Percentiles rank a stretch among this genome's conserved stretches.
Evolutionary conservation across 2,888 invertebrate genomes (phyloP).

Genomic region (Acholoe squamosa): DNA sequence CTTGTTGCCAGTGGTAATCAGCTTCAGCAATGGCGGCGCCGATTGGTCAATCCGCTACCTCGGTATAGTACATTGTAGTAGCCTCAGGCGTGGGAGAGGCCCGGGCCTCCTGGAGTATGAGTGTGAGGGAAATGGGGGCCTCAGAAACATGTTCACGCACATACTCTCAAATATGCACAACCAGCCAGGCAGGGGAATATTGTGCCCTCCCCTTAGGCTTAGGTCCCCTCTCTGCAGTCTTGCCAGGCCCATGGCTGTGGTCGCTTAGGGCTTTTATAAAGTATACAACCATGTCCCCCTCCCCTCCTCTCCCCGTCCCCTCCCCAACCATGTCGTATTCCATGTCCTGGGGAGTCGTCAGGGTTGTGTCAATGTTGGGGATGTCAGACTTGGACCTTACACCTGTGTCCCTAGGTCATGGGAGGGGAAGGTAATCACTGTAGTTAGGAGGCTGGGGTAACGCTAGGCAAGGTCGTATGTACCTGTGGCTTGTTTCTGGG

Average conservation of each 20-base stretch:
- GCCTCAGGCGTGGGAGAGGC: no score
- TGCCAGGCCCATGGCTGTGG: neutral
- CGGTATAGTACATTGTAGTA: no score
- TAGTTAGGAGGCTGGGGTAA: no score
- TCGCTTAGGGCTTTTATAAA: neutral
- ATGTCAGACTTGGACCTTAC: neutral
- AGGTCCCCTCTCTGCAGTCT: neutral
- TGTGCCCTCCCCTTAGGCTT: neutral
- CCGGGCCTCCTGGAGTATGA: no score
- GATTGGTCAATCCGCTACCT: no score
- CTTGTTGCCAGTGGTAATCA: no score
- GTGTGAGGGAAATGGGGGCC: no score
- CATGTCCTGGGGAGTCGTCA: neutral
- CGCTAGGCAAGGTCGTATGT: no score
- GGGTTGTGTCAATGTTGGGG: conserved; percentile 22
- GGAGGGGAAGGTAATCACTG: neutral
- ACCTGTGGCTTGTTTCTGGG: neutral
- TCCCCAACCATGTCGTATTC: neutral
- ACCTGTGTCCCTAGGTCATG: neutral
- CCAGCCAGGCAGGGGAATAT: no score
- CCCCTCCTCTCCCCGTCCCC: neutral
- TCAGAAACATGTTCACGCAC: no score
- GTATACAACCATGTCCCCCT: neutral
- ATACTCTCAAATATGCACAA: no score
- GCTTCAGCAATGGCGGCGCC: no score